Percentiles rank a stretch among this genome's conserved stretches.
Conservation (phyloP, 2,113 vertebrate genomes). For the Thunnus thynnus region DNA sequence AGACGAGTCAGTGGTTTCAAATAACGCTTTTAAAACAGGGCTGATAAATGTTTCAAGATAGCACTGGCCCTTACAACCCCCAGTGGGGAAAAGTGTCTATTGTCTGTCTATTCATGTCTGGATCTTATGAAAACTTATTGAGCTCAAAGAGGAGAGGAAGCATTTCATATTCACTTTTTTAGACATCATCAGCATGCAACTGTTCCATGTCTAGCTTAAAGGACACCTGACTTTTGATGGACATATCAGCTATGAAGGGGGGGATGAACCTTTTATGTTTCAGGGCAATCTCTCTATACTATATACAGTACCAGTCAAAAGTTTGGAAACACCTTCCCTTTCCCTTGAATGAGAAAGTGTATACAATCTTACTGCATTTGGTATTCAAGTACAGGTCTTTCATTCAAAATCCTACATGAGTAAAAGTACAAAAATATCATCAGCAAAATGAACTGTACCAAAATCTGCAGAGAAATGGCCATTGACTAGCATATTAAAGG, state of each 20-base stretch:
- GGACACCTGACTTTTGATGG: slow-evolving; percentile 9
- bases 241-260: not conserved
- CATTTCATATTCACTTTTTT: slow-evolving; percentile 41
- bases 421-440: no score
- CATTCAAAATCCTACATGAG: no score
- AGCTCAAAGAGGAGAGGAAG: slow-evolving; percentile 42
- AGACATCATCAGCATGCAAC: slow-evolving; percentile 9
- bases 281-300: not conserved
- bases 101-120: slow-evolving; percentile 30
- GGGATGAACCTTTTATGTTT: slow-evolving; percentile 23
- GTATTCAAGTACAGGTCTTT: no score
- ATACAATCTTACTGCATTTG: no score
- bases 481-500: no score
- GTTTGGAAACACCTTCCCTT: no score
- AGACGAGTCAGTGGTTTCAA: slow-evolving; percentile 67
- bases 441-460: no score
- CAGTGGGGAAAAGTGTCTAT: slow-evolving; percentile 29
- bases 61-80: slow-evolving; percentile 47
- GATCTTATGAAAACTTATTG: slow-evolving; percentile 38
- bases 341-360: no score
- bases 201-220: slow-evolving; percentile 17
- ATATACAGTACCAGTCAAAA: no score
- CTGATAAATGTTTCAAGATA: slow-evolving; percentile 67
- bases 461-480: no score
- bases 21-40: slow-evolving; percentile 65